Evolutionary conservation across 2,113 vertebrate species (phyloP).

Genomic region (Sclerurus mexicanus): DNA sequence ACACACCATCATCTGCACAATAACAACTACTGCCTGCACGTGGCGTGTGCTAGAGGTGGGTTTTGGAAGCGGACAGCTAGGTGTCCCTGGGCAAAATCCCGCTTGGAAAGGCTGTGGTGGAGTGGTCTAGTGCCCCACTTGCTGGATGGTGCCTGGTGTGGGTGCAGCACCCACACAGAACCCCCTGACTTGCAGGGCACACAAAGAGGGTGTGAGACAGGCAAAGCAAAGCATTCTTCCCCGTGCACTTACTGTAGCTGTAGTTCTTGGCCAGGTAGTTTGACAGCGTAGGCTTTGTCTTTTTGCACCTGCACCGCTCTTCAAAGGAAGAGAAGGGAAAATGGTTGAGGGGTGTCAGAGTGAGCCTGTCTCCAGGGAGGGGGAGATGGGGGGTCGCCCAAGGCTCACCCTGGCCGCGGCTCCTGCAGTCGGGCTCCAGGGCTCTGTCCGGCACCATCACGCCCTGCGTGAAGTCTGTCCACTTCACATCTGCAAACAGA

Average conservation of each 20-base stretch:
- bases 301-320: constrained; percentile 82
- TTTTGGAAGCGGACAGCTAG: neutral
- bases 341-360: neutral
- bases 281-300: constrained; percentile 78
- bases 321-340: constrained; percentile 16
- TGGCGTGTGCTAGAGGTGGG: no score
- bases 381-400: neutral
- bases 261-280: constrained; percentile 83
- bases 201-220: fast-evolving
- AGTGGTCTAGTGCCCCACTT: fast-evolving
- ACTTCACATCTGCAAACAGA: constrained; percentile 73
- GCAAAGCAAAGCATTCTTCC: neutral
- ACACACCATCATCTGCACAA: fast-evolving
- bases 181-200: neutral
- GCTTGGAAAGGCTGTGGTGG: neutral
- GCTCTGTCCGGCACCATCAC: constrained; percentile 72
- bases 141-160: neutral
- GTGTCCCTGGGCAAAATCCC: neutral
- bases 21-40: neutral
- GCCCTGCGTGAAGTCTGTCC: constrained; percentile 78
- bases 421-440: constrained; percentile 70
- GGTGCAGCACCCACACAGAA: neutral
- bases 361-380: neutral
- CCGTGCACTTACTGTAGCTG: constrained; percentile 78
- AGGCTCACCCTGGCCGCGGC: constrained; percentile 72